These are phyloP conservation scores for Coilia nasus DNA, from an alignment of 2,797 vertebrate species.

Conservation along the genomic window DNA sequence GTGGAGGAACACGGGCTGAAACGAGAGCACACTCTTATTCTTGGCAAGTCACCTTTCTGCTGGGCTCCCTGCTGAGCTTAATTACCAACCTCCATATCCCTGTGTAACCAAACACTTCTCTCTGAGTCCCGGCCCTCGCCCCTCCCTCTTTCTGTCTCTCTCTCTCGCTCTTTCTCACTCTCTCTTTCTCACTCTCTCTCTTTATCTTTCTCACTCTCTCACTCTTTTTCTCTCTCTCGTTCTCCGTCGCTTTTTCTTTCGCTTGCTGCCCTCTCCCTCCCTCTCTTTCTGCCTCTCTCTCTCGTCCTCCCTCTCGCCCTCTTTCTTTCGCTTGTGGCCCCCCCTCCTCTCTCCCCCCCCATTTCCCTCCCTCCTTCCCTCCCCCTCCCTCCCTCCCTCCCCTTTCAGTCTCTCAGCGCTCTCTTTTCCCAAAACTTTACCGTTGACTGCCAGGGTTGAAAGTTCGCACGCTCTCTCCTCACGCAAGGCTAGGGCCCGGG, in stretches of 20 bases:
- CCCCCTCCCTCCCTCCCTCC: slow-evolving; percentile 17
- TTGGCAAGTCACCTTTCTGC: slow-evolving; percentile 36
- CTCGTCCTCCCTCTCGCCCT: background rate
- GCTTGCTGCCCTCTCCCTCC: slow-evolving; percentile 26
- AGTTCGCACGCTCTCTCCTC: slow-evolving; percentile 59
- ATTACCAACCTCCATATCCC: slow-evolving; percentile 59
- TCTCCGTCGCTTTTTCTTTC: background rate
- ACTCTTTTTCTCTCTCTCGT: slow-evolving; percentile 21
- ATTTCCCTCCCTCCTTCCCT: background rate
- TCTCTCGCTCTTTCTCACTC: background rate
- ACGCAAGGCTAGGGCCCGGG: slow-evolving; percentile 49
- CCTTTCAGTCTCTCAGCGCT: slow-evolving; percentile 27
- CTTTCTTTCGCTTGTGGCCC: slow-evolving; percentile 49
- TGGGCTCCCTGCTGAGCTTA: slow-evolving; percentile 52
- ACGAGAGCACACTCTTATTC: slow-evolving; percentile 43
- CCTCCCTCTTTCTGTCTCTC: background rate
- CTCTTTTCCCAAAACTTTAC: slow-evolving; percentile 47
- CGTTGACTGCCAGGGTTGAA: slow-evolving; percentile 57
- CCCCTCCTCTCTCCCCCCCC: background rate
- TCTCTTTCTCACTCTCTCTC: background rate
- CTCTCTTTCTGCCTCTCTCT: slow-evolving; percentile 31
- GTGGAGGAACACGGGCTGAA: slow-evolving; percentile 43
- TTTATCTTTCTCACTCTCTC: slow-evolving; percentile 22
- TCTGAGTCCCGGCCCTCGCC: slow-evolving; percentile 52
- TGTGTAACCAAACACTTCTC: slow-evolving; percentile 63